Base-by-base conservation (phyloP, 2,113 vertebrate species). In the Paralichthys olivaceus region DNA sequence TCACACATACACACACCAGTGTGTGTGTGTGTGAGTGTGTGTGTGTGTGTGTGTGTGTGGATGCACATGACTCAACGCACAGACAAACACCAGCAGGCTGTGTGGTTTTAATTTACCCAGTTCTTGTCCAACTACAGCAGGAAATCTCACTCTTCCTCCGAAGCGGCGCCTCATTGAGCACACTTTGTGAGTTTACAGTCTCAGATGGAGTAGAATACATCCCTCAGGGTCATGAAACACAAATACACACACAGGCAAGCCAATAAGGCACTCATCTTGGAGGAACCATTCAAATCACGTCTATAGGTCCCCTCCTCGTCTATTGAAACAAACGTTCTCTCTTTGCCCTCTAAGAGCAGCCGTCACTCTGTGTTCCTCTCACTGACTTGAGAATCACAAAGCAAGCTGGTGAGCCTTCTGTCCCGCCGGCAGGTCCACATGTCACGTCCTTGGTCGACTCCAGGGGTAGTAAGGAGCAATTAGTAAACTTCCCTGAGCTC, bases 381-480 rank as follows among this genome's bases (percentile, higher is more conserved):
- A 65, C 1, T 86, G 75, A 87, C 75, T 87, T 83, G 77, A 85
- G 70, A 92, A 84, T 86, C 66, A 87, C 81, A 88, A 89, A 84
- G 72, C 69, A 73, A 43, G 64, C 73, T 54, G n/a, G 34, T 49
- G 62, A 69, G 51, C 82, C 19, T 2, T 78, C 76, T 23, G 45
- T 47, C 65, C 73, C 32, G 64, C 65, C 69, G 17, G 58, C 4
- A 26, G 78, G 75, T 55, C 57, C 80, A 63, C 58, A 83, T 79
- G 84, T 78, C 77, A 4, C 51, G 19, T 34, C 11, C 45, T 7
- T 23, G 79, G 65, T 43, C 60, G 69, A 69, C 64, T 80, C 64
- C 56, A 55, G 43, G 19, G 63, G 49, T 13, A 43, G 51, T 22
- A 59, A 22, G 28, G 57, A 43, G 61, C 72, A 76, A 82, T 76